Evolutionary conservation across 2,797 vertebrate species (phyloP).

Genomic region (Austrolebias charrua): DNA sequence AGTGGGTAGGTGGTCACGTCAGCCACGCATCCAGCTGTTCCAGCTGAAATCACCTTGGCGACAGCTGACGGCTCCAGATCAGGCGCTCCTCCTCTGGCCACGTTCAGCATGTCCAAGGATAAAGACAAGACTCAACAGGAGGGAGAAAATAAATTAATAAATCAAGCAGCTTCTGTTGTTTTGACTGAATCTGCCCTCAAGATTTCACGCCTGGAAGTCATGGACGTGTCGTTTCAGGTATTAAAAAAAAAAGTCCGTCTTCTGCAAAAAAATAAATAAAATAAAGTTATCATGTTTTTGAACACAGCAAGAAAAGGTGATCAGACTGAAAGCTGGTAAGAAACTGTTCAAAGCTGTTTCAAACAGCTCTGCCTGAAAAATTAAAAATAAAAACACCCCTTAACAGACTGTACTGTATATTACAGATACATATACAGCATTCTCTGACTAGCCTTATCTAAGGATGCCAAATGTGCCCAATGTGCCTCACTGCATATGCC

Average conservation of each 20-base stretch:
- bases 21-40: slow-evolving; percentile 87
- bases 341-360: too few species aligned
- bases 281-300: neutral
- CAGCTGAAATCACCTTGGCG: slow-evolving; percentile 86
- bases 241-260: slow-evolving; percentile 14
- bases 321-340: neutral
- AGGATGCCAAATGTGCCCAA: too few species aligned
- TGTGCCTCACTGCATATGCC: too few species aligned
- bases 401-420: neutral
- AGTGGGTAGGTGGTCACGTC: slow-evolving; percentile 91
- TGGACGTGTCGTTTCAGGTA: slow-evolving; percentile 38
- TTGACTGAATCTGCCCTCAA: neutral
- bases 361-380: neutral
- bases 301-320: slow-evolving; percentile 9
- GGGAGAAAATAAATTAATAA: neutral
- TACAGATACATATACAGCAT: too few species aligned
- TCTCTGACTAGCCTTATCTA: too few species aligned
- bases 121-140: neutral
- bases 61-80: slow-evolving; percentile 56
- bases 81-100: slow-evolving; percentile 37
- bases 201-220: neutral
- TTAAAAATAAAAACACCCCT: too few species aligned
- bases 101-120: slow-evolving; percentile 18
- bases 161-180: neutral
- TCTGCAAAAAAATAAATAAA: too few species aligned